Evolutionary conservation across 2,113 vertebrate species (phyloP).

Genomic region (Actinemys pallida): DNA sequence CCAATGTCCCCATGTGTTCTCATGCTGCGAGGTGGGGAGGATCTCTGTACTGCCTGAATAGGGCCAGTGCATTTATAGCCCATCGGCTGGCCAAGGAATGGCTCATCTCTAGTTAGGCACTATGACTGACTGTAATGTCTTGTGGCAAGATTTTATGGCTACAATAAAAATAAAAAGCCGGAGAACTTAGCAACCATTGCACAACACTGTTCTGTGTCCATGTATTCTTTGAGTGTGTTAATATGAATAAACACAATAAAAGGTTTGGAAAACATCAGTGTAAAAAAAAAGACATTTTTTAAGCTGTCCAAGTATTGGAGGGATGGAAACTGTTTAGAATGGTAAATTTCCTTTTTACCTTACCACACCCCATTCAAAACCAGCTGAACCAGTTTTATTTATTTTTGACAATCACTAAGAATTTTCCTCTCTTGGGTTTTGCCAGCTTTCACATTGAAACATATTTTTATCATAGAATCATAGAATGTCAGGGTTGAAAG

Average conservation of each 20-base stretch:
- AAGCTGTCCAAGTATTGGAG: neutral
- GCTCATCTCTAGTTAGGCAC: rapidly evolving
- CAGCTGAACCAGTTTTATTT: neutral
- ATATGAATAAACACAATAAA: neutral
- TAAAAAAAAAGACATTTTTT: neutral
- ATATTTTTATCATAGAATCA: neutral
- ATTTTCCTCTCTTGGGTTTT: neutral
- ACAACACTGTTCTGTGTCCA: neutral
- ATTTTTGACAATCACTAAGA: neutral
- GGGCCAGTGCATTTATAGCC: neutral
- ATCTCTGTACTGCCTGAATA: neutral
- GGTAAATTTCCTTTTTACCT: neutral
- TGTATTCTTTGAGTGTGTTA: neutral
- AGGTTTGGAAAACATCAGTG: neutral
- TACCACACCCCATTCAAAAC: neutral
- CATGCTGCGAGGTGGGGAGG: neutral
- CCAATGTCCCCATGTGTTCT: neutral
- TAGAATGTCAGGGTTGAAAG: too few relatives aligned
- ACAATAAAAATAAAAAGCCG: neutral
- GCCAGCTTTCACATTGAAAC: rapidly evolving
- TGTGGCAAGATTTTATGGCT: neutral
- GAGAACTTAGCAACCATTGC: neutral
- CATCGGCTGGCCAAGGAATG: rapidly evolving
- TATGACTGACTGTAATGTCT: neutral
- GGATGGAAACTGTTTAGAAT: neutral